Base-by-base conservation (phyloP, 2,888 invertebrate genomes). In the Neoitamus cyanurus region DNA sequence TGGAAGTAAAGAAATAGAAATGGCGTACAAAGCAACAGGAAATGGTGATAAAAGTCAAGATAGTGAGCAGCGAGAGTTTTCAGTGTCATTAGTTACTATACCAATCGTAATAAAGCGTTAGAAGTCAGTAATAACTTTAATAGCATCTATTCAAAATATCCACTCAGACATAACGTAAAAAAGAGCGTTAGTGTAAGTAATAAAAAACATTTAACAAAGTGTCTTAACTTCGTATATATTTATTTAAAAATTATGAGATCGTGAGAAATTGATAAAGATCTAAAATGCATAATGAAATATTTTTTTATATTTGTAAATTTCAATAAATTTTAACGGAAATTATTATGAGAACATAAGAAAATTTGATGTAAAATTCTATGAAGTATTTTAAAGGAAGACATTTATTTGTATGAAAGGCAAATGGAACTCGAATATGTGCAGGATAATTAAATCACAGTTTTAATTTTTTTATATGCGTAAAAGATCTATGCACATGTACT, bases 31-130 rank as follows among this genome's bases (percentile, higher is more conserved):
- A 34, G 70, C 80, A 72, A 36, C 58, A 37, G 46, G 72, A 37
- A 83, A 80, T 28, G 73, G 69, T 78, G 69, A 78, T 28, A 82
- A 69, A 20, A 69, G 73, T 48, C 37, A 78, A 36, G 83, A 80
- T 28, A 78, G 58, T 78, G 77, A 83, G 28, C 85, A 85, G 20
- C 73, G 72, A 72, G 82, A 85, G 46, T 86, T 84, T 72, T 73
- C 86, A 37, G 20, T 83, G 31, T 83, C 83, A 70, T 83, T 86
- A 69, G 86, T 86, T 75, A 83, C 85, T 72, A 86, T 86, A 48
- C 86, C 86, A 48, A 85, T 86, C 72, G 46, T 82, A 42, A 84
- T 86, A 72, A 86, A 85, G 70, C 86, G 86, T 37, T 86, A 78
- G 84, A 69, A 82, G 68, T 82, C 69, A 82, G 82, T 69, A 82